Percentiles rank a stretch among this genome's conserved stretches.
Evolutionary conservation across 2,113 vertebrate species (phyloP).

Genomic region (Corythoichthys intestinalis): DNA sequence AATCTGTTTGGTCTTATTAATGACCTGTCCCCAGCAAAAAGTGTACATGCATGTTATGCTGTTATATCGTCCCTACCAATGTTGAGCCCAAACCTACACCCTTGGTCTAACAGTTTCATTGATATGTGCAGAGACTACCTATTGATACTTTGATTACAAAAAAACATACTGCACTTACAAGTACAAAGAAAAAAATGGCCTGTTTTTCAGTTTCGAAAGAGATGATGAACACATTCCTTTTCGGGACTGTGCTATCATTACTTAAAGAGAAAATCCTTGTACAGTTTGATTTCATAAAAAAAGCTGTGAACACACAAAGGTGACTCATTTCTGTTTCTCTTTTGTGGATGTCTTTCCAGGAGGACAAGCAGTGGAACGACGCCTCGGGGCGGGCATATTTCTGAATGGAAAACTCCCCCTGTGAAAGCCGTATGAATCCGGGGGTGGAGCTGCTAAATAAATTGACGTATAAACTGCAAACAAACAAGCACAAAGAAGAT

Average conservation of each 20-base stretch:
- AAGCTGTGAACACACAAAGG: constrained; percentile 6
- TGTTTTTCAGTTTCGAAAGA: constrained; percentile 1
- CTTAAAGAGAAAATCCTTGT: constrained; percentile 15
- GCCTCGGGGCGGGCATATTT: constrained; percentile 58
- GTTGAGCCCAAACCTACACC: no score
- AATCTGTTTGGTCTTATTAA: no score
- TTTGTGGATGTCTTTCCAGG: constrained; percentile 35
- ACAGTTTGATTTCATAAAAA: background rate
- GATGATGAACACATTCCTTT: constrained; percentile 1
- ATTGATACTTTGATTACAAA: background rate
- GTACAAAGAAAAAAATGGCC: constrained; percentile 1
- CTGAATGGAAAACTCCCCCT: constrained; percentile 44
- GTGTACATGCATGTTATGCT: no score
- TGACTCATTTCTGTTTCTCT: constrained; percentile 1
- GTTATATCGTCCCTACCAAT: no score
- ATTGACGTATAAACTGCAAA: background rate
- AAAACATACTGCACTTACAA: constrained; percentile 30
- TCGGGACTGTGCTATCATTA: background rate
- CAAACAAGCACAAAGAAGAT: background rate
- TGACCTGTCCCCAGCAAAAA: no score
- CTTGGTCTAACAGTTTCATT: no score
- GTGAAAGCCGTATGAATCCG: no score
- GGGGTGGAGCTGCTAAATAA: background rate
- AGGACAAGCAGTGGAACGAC: constrained; percentile 50
- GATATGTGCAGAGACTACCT: background rate